These are phyloP conservation scores for Saimiri boliviensis DNA, from an alignment of 2,113 vertebrate genomes.

Conservation along the genomic window DNA sequence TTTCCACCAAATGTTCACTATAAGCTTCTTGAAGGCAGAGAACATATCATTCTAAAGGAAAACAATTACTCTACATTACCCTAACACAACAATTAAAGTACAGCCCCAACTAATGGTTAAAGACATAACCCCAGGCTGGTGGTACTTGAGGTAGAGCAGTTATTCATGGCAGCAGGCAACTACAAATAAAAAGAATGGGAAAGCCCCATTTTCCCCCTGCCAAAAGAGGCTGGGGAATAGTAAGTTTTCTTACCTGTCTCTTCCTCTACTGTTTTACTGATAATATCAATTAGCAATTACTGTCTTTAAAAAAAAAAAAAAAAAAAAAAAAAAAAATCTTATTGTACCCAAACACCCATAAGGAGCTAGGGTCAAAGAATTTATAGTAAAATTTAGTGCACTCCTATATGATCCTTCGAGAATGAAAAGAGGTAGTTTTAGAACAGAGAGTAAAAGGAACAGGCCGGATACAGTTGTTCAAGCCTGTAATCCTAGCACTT, in stretches of 20 bases:
- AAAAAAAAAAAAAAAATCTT: slow-evolving; percentile 26
- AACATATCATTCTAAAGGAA: background rate
- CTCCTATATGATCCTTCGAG: background rate
- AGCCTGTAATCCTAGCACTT: no score
- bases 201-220: background rate
- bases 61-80: background rate
- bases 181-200: background rate
- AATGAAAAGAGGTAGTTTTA: background rate
- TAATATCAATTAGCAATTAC: background rate
- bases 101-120: background rate
- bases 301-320: background rate
- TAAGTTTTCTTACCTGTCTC: background rate
- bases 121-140: background rate
- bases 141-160: background rate
- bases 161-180: background rate
- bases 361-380: background rate
- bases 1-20: background rate
- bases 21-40: background rate
- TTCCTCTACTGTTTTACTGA: background rate
- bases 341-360: background rate
- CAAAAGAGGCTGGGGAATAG: background rate
- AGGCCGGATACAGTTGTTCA: no score
- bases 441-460: background rate
- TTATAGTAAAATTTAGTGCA: background rate
- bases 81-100: background rate